Evolutionary conservation across 2,113 vertebrate species (phyloP).

Genomic region (Tetrax tetrax): DNA sequence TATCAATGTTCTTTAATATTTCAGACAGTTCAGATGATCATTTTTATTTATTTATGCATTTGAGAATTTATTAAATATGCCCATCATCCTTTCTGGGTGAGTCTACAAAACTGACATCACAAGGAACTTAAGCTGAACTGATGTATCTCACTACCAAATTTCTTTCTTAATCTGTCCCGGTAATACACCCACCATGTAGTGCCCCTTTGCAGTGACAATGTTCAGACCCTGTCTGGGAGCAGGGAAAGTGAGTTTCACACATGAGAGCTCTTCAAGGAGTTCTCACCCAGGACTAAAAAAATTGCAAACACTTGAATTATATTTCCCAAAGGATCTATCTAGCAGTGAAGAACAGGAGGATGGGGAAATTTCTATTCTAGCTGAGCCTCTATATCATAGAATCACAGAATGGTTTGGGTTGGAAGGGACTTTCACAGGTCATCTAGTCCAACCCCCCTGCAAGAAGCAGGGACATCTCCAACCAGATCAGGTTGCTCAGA

Average conservation of each 20-base stretch:
- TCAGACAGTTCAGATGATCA: neutral
- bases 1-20: conserved; percentile 43
- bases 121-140: neutral
- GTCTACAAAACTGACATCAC: neutral
- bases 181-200: neutral
- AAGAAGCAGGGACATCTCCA: no score
- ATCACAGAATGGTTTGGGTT: no score
- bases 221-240: neutral
- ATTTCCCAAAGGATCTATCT: neutral
- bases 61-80: conserved; percentile 20
- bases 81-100: neutral
- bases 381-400: neutral
- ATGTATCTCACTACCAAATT: neutral
- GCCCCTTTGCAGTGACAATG: neutral
- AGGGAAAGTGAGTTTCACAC: neutral
- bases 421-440: no score
- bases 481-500: no score
- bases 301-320: neutral
- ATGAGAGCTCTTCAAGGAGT: neutral
- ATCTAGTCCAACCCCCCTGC: no score
- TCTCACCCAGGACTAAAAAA: neutral
- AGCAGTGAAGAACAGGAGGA: neutral
- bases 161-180: neutral
- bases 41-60: conserved; percentile 46
- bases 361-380: neutral